Percentiles rank a stretch among this genome's conserved stretches.
These are phyloP conservation scores for Danio tinwini DNA, from an alignment of 2,797 vertebrate genomes.

Conservation along the genomic window DNA sequence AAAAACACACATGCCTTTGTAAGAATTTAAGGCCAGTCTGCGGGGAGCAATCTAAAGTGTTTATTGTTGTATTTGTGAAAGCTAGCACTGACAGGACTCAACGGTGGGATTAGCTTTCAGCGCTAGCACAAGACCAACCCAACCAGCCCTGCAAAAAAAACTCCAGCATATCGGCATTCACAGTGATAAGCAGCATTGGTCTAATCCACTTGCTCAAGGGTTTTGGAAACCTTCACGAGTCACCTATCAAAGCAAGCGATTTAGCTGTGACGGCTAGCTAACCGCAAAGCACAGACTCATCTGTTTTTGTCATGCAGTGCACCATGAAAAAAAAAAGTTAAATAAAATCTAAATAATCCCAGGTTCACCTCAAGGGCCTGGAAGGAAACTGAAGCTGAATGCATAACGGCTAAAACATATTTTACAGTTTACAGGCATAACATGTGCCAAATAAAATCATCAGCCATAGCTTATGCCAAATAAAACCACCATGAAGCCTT, in stretches of 20 bases:
- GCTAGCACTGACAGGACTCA: slow-evolving; percentile 42
- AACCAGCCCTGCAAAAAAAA: not conserved
- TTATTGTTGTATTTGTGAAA: slow-evolving; percentile 44
- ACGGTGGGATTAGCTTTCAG: slow-evolving; percentile 37
- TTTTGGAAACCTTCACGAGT: slow-evolving; percentile 66
- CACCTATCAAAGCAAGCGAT: slow-evolving; percentile 60
- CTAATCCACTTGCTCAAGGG: slow-evolving; percentile 71
- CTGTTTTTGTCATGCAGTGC: slow-evolving; percentile 17
- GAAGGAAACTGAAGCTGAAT: not conserved
- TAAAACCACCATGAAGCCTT: not conserved
- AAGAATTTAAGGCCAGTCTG: not conserved
- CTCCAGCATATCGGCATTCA: slow-evolving; percentile 65
- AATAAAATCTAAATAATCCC: not conserved
- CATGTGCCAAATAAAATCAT: not conserved
- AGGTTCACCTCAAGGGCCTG: not conserved
- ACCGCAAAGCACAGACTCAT: slow-evolving; percentile 50
- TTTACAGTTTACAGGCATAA: not conserved
- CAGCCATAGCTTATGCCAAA: too few species aligned
- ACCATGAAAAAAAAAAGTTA: not conserved
- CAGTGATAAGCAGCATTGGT: slow-evolving; percentile 57
- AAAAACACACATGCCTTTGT: not conserved
- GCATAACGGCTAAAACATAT: not conserved
- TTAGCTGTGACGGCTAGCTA: slow-evolving; percentile 59
- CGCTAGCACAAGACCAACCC: slow-evolving; percentile 18
- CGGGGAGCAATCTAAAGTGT: slow-evolving; percentile 26